Conservation (phyloP, 2,797 vertebrate genomes). For the Protosalanx chinensis region DNA sequence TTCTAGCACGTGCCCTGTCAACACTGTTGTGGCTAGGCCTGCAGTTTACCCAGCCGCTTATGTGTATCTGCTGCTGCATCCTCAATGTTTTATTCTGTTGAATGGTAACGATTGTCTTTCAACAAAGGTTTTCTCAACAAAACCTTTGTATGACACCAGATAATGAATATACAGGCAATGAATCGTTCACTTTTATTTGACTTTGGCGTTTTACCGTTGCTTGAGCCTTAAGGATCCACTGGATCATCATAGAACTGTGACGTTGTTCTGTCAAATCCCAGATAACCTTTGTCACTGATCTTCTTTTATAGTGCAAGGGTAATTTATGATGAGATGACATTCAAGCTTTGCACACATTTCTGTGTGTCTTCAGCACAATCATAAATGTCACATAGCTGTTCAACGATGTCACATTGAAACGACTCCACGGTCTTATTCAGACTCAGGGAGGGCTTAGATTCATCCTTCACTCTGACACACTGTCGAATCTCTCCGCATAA, state of each 20-base stretch:
- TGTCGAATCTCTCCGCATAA: slow-evolving; percentile 18
- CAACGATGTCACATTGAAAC: slow-evolving; percentile 22
- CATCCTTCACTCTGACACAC: slow-evolving; percentile 22
- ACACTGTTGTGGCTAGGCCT: not conserved
- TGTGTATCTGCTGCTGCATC: not conserved
- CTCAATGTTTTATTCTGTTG: not conserved
- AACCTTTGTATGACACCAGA: not conserved
- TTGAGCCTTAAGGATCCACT: too few relatives aligned
- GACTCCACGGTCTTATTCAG: slow-evolving; percentile 12
- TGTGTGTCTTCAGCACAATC: not conserved
- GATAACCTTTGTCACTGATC: slow-evolving; percentile 9
- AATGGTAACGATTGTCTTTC: not conserved
- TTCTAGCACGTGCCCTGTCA: slow-evolving; percentile 1
- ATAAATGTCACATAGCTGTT: slow-evolving; percentile 16
- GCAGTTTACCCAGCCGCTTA: not conserved
- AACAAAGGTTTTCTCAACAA: not conserved
- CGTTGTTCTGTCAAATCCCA: too few relatives aligned
- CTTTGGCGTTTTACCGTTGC: too few relatives aligned
- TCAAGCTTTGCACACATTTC: slow-evolving; percentile 8
- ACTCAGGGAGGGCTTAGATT: not conserved
- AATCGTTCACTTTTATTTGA: too few relatives aligned
- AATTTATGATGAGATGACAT: slow-evolving; percentile 7
- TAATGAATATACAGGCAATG: not conserved
- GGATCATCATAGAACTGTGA: too few relatives aligned
- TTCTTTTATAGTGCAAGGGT: not conserved